Percentiles rank a stretch among this genome's conserved stretches.
These are phyloP conservation scores for Perognathus longimembris DNA, from an alignment of 2,113 vertebrate species.

Conservation along the genomic window DNA sequence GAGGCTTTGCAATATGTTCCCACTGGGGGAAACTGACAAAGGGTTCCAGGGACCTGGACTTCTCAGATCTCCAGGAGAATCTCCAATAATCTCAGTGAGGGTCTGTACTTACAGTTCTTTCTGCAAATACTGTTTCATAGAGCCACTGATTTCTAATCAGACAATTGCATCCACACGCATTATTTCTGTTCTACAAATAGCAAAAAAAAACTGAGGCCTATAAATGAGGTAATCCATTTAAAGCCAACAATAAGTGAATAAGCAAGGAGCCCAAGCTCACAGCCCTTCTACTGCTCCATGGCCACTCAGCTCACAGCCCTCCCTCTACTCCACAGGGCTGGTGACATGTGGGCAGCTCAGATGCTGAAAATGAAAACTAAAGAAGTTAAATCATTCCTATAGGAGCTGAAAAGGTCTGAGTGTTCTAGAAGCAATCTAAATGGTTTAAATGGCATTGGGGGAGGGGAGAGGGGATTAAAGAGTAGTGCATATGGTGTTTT, in stretches of 20 bases:
- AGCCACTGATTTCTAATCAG: neutral
- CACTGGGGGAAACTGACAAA: neutral
- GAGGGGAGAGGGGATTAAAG: neutral
- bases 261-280: neutral
- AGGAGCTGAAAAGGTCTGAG: neutral
- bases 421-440: neutral
- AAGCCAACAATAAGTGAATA: neutral
- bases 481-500: too few relatives aligned
- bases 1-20: neutral
- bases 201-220: neutral
- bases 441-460: neutral
- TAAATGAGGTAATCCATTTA: neutral
- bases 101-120: neutral
- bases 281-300: too few relatives aligned
- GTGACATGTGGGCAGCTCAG: rapidly evolving
- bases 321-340: rapidly evolving
- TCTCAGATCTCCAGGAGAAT: too few relatives aligned
- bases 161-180: neutral
- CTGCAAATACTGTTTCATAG: neutral
- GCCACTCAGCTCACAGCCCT: rapidly evolving
- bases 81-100: neutral
- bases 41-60: too few relatives aligned
- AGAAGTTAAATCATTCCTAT: neutral
- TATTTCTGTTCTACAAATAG: neutral
- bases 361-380: neutral